Evolutionary conservation across 2,113 vertebrate species (phyloP).

Genomic region (Acanthisitta chloris): DNA sequence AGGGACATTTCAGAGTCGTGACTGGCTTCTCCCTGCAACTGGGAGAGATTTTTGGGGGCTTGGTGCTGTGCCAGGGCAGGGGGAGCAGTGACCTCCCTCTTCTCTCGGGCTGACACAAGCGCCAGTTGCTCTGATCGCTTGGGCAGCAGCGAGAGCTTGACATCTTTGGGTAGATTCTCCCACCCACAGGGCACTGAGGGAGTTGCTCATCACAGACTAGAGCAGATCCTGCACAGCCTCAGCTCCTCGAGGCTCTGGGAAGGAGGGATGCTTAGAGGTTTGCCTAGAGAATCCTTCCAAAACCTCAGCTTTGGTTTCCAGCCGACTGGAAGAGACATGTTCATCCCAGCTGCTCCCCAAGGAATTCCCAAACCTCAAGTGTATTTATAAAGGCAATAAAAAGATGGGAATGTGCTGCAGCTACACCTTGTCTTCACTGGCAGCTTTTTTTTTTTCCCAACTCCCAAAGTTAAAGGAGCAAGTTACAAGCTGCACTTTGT

Average conservation of each 20-base stretch:
- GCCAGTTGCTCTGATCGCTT: accelerated
- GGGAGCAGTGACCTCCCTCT: not conserved
- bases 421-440: not conserved
- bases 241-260: not conserved
- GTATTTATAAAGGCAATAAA: not conserved
- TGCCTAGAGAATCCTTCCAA: not conserved
- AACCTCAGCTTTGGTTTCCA: not conserved
- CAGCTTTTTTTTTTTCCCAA: not conserved
- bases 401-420: accelerated
- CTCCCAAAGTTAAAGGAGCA: not conserved
- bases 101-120: not conserved
- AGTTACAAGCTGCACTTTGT: not conserved
- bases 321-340: not conserved
- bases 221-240: not conserved
- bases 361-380: not conserved
- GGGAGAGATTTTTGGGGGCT: not conserved
- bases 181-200: slow-evolving; percentile 26
- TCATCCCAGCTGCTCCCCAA: not conserved
- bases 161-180: not conserved
- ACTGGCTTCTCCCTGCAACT: not conserved
- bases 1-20: accelerated
- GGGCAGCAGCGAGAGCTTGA: not conserved
- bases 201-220: not conserved
- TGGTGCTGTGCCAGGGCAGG: not conserved
- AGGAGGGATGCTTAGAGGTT: not conserved